Evolutionary conservation across 2,113 vertebrate genomes (phyloP).

Genomic region (Serilophus lunatus): DNA sequence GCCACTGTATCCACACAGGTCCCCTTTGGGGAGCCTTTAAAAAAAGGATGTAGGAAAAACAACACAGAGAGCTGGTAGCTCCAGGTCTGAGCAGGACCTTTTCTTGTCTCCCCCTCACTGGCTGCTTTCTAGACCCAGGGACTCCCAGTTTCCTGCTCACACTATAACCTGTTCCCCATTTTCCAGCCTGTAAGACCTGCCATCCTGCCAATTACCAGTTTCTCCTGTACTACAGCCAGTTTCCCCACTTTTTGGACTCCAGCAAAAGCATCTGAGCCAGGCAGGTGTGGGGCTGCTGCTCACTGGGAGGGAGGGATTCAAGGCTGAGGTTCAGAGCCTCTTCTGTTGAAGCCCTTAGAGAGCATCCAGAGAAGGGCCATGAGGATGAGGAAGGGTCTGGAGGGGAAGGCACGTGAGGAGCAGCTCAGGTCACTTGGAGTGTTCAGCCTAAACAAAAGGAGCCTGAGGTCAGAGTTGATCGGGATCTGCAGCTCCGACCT

Average conservation of each 20-base stretch:
- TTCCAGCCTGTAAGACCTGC: not conserved
- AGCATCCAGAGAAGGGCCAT: not conserved
- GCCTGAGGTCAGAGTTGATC: not conserved
- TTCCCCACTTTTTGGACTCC: not conserved
- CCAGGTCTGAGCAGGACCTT: not conserved
- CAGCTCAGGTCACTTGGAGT: not conserved
- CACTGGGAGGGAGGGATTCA: not conserved
- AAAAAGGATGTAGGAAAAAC: not conserved
- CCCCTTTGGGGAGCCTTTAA: not conserved
- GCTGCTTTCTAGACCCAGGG: not conserved
- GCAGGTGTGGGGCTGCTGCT: not conserved
- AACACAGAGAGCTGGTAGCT: not conserved
- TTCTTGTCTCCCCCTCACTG: not conserved
- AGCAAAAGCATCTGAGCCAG: not conserved
- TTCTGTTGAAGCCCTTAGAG: not conserved
- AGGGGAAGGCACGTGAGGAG: not conserved
- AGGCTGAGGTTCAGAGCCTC: not conserved
- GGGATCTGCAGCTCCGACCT: not conserved
- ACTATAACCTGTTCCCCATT: not conserved
- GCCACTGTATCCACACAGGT: not conserved
- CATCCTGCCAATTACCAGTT: not conserved
- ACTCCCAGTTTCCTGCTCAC: not conserved
- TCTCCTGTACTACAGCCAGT: not conserved
- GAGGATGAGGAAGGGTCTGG: not conserved
- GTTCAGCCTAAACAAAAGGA: not conserved